Base-by-base conservation (phyloP, 1,140 invertebrate species). In the Choristoneura fumiferana region DNA sequence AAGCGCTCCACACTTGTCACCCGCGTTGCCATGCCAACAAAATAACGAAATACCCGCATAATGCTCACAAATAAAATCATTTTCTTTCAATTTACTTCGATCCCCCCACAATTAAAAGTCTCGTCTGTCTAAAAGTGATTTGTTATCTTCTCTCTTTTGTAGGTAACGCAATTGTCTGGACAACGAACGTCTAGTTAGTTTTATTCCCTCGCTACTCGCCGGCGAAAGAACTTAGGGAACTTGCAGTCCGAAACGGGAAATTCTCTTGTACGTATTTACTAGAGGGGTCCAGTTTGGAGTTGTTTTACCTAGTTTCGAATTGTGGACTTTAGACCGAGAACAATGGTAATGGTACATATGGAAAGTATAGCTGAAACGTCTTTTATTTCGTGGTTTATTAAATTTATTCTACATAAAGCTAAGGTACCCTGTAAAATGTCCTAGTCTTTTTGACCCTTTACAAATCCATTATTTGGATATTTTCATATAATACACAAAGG, bases 51-150 rank as follows among this genome's bases (percentile, higher is more conserved):
- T 68, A 72, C 12, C 43, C 62, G 62, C 68, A 68, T 76, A 71
- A 64, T 67, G 65, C 65, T 68, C 43, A 33, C 68, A 73, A 80
- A 76, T 66, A 63, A 65, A 77, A 78, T 83, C 73, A 81, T 69
- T 69, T n/a, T 60, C 61, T 73, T 65, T 55, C 71, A 73, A 73
- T 73, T 78, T 79, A 73, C 71, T 69, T 57, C 15, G 54, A 60
- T 71, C 68, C 65, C 58, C 67, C 57, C 49, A 66, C 62, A 69
- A 78, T 76, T 78, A 73, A 68, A 73, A 64, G 54, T 58, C 60
- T 62, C 60, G 67, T 65, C 63, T 64, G 63, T 65, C 58, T 58
- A 70, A 76, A 78, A 77, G 71, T 76, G 73, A 78, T 78, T 81
- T 76, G 70, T 71, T 71, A 71, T 66, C 66, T 54, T 73, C 62